Evolutionary conservation across 92 coral and sea anemone genomes (phyloP).

Genomic region (Muricea muricata): DNA sequence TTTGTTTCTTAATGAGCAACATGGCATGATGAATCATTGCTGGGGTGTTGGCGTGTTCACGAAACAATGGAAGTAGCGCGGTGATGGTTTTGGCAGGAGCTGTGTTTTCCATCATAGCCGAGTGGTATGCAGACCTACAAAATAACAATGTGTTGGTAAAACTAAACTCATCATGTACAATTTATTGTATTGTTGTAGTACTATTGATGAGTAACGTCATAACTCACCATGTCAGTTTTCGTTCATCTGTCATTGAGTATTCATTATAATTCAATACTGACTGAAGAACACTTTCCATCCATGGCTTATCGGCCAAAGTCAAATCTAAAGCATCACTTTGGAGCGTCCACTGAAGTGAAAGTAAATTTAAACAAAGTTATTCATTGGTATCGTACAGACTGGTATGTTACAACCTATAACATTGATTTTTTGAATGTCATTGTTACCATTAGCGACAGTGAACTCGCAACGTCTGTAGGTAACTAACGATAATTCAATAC

Average conservation of each 20-base stretch:
- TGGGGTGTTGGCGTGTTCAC: slow-evolving; percentile 14
- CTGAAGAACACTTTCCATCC: background rate
- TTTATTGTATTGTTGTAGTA: too few relatives aligned
- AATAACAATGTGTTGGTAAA: background rate
- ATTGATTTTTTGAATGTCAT: too few relatives aligned
- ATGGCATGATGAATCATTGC: slow-evolving; percentile 22
- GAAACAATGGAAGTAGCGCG: slow-evolving; percentile 20
- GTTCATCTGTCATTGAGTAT: background rate
- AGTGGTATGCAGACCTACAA: slow-evolving; percentile 24
- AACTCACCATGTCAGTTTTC: slow-evolving; percentile 13
- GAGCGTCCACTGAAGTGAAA: slow-evolving; percentile 1
- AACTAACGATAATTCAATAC: too few relatives aligned
- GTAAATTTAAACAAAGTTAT: too few relatives aligned
- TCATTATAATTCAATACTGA: background rate
- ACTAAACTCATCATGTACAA: too few relatives aligned
- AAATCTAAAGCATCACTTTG: background rate
- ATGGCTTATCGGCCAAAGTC: background rate
- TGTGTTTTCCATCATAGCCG: slow-evolving; percentile 11
- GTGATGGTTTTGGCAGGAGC: slow-evolving; percentile 15
- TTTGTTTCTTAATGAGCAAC: slow-evolving; percentile 2
- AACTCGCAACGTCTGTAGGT: too few relatives aligned
- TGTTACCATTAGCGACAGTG: too few relatives aligned
- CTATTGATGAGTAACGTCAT: background rate
- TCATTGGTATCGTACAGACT: too few relatives aligned
- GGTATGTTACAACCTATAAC: too few relatives aligned